Evolutionary conservation across 2,888 invertebrate genomes (phyloP).

Genomic region (Andrena minutula): DNA sequence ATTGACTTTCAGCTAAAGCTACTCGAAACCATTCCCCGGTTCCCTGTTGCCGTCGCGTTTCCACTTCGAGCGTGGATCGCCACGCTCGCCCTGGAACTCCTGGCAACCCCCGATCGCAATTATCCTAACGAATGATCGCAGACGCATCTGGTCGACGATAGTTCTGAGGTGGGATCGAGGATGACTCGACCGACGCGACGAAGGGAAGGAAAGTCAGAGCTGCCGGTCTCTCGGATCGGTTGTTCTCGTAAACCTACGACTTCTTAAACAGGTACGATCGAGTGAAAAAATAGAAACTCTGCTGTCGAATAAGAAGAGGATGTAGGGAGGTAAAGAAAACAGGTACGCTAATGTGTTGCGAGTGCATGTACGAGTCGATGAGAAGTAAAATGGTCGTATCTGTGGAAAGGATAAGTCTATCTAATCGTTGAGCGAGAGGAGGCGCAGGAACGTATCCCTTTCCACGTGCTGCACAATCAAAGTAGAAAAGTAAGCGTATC

Average conservation of each 20-base stretch:
- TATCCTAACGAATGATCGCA: constrained; percentile 15
- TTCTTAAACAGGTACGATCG: constrained; percentile 69
- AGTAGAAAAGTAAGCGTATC: constrained; percentile 57
- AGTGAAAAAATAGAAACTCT: constrained; percentile 76
- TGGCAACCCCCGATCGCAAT: not conserved
- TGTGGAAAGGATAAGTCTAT: not conserved
- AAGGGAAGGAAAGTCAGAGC: constrained; percentile 38
- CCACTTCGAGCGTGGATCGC: not conserved
- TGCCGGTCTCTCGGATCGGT: constrained; percentile 24
- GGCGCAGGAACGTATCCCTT: constrained; percentile 15
- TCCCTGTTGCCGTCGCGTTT: constrained; percentile 31
- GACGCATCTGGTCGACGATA: constrained; percentile 32
- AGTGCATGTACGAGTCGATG: constrained; percentile 54
- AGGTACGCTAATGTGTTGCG: constrained; percentile 60
- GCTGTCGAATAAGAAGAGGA: constrained; percentile 54
- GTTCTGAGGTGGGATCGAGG: not conserved
- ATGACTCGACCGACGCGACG: constrained; percentile 4
- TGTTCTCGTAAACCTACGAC: constrained; percentile 58
- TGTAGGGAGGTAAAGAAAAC: constrained; percentile 62
- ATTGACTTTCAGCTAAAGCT: constrained; percentile 68
- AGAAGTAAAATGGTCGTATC: constrained; percentile 49
- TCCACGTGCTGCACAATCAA: not conserved
- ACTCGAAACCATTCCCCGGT: constrained; percentile 33
- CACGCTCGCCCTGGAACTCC: no score
- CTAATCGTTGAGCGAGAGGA: constrained; percentile 1